phyloP scores from a whole-genome alignment of 2,113 vertebrate genomes.

The Dromiciops gliroides region DNA sequence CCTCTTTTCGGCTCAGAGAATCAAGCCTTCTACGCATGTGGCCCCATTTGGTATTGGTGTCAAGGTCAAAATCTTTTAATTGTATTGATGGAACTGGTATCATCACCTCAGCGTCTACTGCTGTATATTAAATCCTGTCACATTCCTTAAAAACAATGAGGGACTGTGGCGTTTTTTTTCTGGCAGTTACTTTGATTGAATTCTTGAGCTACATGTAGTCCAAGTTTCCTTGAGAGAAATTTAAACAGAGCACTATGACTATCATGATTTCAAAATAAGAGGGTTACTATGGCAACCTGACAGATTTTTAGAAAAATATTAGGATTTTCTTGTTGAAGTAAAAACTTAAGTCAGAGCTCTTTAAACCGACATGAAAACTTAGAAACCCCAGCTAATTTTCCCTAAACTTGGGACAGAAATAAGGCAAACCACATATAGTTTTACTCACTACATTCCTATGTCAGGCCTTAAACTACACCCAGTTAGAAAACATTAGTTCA shows the following conservation, averaged over 20 bases:
- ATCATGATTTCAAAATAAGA: conserved; percentile 72
- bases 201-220: conserved; percentile 72
- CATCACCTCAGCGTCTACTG: conserved; percentile 69
- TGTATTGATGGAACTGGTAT: conserved; percentile 79
- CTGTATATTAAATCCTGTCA: conserved; percentile 81
- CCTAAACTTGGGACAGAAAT: too few relatives aligned
- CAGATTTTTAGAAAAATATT: conserved; percentile 65
- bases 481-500: not conserved
- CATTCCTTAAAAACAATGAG: conserved; percentile 60
- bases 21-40: conserved; percentile 69
- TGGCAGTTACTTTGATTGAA: conserved; percentile 77
- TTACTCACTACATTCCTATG: too few relatives aligned
- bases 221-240: conserved; percentile 73
- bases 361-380: conserved; percentile 50
- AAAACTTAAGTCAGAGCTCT: conserved; percentile 58
- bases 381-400: too few relatives aligned
- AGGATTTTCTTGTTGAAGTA: conserved; percentile 77
- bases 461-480: conserved; percentile 28
- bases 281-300: conserved; percentile 65
- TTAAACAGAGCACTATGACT: conserved; percentile 56
- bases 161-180: conserved; percentile 70
- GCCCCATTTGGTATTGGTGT: conserved; percentile 72
- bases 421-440: too few relatives aligned
- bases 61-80: conserved; percentile 85
- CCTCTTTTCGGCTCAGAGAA: conserved; percentile 81